These are phyloP conservation scores for Caiman crocodilus DNA, from an alignment of 2,797 vertebrate genomes.

Conservation along the genomic window DNA sequence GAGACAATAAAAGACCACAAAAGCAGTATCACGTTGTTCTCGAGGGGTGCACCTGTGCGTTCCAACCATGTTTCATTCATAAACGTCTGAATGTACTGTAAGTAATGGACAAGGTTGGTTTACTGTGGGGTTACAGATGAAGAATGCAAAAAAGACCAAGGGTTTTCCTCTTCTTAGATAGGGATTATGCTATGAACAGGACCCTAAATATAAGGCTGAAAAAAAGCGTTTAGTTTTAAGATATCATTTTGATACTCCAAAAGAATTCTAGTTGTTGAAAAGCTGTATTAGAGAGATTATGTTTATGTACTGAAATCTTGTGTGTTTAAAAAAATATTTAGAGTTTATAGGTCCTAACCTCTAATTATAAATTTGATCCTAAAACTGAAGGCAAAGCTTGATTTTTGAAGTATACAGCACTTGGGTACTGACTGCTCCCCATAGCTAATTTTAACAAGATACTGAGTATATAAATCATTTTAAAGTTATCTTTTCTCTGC, in stretches of 20 bases:
- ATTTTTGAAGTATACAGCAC: not conserved
- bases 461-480: not conserved
- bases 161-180: not conserved
- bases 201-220: not conserved
- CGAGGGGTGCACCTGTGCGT: constrained; percentile 82
- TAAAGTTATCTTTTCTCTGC: not conserved
- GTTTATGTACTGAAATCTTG: not conserved
- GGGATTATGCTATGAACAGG: not conserved
- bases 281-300: not conserved
- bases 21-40: constrained; percentile 83
- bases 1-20: constrained; percentile 92
- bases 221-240: not conserved
- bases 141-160: not conserved
- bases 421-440: not conserved
- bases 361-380: not conserved
- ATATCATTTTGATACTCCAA: not conserved
- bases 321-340: not conserved
- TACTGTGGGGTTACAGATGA: accelerated
- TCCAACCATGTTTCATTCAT: constrained; percentile 88
- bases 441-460: not conserved
- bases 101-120: not conserved
- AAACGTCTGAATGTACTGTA: constrained; percentile 90
- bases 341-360: not conserved
- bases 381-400: not conserved
- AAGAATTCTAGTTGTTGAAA: not conserved